Base-by-base conservation (phyloP, 2,888 invertebrate species). In the Tanypteryx hageni region DNA sequence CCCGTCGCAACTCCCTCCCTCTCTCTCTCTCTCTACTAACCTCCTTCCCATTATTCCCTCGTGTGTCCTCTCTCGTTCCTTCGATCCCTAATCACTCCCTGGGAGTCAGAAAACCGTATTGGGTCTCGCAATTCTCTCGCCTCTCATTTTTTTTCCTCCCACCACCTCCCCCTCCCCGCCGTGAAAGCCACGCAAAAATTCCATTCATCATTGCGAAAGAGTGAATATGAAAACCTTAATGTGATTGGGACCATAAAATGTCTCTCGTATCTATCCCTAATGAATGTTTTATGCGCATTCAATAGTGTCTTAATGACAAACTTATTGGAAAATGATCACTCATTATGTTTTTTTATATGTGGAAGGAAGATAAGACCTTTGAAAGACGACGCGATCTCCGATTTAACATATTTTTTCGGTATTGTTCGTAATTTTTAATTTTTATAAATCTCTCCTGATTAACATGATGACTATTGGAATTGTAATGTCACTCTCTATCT, bases 261-360 rank as follows among this genome's bases (percentile, higher is more conserved):
- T 64, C 64, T 89, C 76, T 76, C 76, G 68, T 68, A 68, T 68
- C 61, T 59, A 86, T 86, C 61, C 86, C 64, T 89, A 89, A 64
- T 68, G 89, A 89, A 89, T 64, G 64, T 64, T 89, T 44, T 56
- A 64, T 31, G 14, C 44, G 68, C 89, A 64, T 64, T 89, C 89
- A 64, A 89, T 89, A 10, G 64, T 64, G 64, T 68, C 89, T 64
- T 89, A 89, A 89, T 89, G 89, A 68, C 64, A 64, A 18, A 16
- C 89, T 89, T 44, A 89, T 89, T 89, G 89, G 64, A 89, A 89
- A 89, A 68, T 89, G 89, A 89, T 89, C 89, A 64, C 64, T 89
- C 64, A 58, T 31, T 61, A 18, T 18, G 11, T 76, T 76, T 89
- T 68, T n/a, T 89, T 44, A 68, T 86, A 10, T 11, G 18, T 18